These are phyloP conservation scores for Clavelina lepadiformis DNA, from an alignment of 23 tunicate species.

Conservation along the genomic window DNA sequence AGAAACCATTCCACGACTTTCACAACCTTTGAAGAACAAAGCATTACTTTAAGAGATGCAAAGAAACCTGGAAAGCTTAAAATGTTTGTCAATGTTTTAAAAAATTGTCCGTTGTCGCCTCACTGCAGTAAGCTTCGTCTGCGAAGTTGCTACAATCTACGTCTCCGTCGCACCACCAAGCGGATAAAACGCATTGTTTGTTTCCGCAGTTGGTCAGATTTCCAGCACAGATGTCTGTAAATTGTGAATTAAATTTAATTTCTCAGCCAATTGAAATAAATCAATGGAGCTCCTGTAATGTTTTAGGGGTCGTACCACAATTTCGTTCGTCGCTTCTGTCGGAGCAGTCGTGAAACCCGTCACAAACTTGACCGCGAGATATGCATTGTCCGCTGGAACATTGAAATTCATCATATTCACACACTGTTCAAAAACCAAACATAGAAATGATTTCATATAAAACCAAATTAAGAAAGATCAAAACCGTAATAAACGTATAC, in stretches of 20 bases:
- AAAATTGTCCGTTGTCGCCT: slow-evolving; percentile 11
- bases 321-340: slow-evolving; percentile 70
- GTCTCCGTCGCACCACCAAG: slow-evolving; percentile 93
- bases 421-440: too few relatives aligned
- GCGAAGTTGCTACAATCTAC: slow-evolving; percentile 56
- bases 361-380: slow-evolving; percentile 25
- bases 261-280: not conserved
- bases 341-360: slow-evolving; percentile 69
- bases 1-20: slow-evolving; percentile 28
- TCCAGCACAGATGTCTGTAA: slow-evolving; percentile 43
- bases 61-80: not conserved
- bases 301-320: slow-evolving; percentile 42
- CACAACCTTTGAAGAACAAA: slow-evolving; percentile 51
- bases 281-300: not conserved
- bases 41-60: not conserved
- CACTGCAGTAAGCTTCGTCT: slow-evolving; percentile 72
- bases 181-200: slow-evolving; percentile 42
- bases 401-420: slow-evolving; percentile 33
- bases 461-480: too few relatives aligned
- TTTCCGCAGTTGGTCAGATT: slow-evolving; percentile 50
- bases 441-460: too few relatives aligned
- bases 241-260: not conserved
- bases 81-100: not conserved
- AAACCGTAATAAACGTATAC: too few relatives aligned
- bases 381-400: slow-evolving; percentile 70